Percentiles rank a stretch among this genome's conserved stretches.
These are phyloP conservation scores for Varanus komodoensis DNA, from an alignment of 2,113 vertebrate species.

Conservation along the genomic window DNA sequence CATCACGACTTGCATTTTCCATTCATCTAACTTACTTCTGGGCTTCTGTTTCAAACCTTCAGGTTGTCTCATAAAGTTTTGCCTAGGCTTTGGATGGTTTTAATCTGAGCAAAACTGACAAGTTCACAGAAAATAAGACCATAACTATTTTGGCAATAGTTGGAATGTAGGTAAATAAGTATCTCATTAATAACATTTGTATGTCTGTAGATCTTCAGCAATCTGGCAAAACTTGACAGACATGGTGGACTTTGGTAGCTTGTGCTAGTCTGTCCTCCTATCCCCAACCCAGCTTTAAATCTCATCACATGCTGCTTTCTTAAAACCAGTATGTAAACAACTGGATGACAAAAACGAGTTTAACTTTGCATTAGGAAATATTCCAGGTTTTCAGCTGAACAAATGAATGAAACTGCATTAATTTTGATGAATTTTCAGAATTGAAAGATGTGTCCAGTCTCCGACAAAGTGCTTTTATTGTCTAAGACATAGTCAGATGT, in stretches of 20 bases:
- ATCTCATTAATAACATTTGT: neutral
- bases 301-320: neutral
- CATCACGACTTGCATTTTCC: too few species aligned
- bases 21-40: too few species aligned
- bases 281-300: neutral
- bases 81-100: neutral
- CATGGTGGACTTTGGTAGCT: neutral
- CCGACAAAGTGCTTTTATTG: neutral
- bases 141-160: neutral
- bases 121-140: neutral
- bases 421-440: neutral
- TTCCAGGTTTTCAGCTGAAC: neutral
- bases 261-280: neutral
- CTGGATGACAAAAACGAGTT: neutral
- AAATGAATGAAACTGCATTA: neutral
- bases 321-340: neutral
- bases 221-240: neutral
- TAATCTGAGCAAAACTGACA: neutral
- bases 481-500: neutral
- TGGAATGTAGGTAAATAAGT: neutral
- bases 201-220: neutral
- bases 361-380: too few species aligned
- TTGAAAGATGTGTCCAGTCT: neutral
- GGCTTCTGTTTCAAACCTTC: neutral
- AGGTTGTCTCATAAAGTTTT: neutral